phyloP scores from a whole-genome alignment of 1,140 invertebrate genomes.

The Pseudomyrmex concolor region DNA sequence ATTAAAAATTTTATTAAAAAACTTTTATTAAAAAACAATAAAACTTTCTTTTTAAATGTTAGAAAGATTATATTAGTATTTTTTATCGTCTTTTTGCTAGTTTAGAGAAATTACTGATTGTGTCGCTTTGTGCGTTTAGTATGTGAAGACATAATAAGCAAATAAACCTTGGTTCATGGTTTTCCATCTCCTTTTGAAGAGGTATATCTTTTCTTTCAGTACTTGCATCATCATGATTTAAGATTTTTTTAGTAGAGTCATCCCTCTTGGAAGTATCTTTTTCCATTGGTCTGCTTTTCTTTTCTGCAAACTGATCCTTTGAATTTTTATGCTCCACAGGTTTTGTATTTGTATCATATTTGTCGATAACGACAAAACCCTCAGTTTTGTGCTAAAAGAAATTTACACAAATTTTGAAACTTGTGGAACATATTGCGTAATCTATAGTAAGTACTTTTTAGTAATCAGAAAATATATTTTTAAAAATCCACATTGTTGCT shows the following conservation, averaged over 20 bases:
- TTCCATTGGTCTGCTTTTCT: not conserved
- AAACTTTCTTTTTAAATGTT: not conserved
- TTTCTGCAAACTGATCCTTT: not conserved
- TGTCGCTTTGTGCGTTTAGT: not conserved
- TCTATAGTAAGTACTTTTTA: not conserved
- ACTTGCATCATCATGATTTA: not conserved
- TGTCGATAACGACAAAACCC: not conserved
- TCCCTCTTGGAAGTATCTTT: constrained; percentile 6
- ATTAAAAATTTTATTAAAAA: too few relatives aligned
- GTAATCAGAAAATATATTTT: too few relatives aligned
- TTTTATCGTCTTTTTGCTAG: not conserved
- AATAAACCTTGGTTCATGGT: not conserved
- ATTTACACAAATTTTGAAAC: constrained; percentile 2
- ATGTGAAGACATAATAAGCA: not conserved
- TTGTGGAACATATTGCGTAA: not conserved
- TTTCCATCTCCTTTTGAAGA: not conserved
- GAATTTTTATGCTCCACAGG: not conserved
- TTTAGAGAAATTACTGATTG: not conserved
- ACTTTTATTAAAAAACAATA: too few relatives aligned
- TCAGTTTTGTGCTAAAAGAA: constrained; percentile 23
- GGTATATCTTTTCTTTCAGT: not conserved
- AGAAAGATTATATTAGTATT: constrained; percentile 11
- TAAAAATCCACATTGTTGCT: too few relatives aligned
- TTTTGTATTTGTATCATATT: not conserved
- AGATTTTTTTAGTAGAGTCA: not conserved